A percentile compares a stretch with the other conserved stretches of the same genome.
Conservation (phyloP, 2,797 vertebrate genomes). For the Tragelaphus eurycerus region DNA sequence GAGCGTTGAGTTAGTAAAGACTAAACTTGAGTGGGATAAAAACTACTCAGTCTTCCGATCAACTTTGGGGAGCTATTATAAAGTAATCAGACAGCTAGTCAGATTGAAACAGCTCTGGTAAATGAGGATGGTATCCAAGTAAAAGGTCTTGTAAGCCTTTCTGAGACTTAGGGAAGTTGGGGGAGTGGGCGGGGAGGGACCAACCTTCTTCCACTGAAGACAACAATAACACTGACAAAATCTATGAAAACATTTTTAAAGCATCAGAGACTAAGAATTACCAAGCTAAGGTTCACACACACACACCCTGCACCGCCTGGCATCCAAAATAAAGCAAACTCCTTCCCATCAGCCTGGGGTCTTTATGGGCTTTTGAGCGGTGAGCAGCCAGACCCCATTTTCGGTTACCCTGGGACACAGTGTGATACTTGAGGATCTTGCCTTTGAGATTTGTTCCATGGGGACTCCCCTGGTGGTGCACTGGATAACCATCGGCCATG, state of each 20-base stretch:
- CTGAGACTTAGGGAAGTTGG: neutral
- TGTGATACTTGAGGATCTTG: neutral
- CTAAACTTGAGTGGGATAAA: neutral
- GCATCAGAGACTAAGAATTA: neutral
- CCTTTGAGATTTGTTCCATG: neutral
- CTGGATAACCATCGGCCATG: neutral
- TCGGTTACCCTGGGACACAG: neutral
- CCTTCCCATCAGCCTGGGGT: neutral
- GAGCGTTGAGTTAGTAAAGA: neutral
- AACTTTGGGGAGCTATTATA: neutral
- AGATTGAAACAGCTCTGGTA: neutral
- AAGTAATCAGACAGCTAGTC: neutral
- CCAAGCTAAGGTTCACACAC: neutral
- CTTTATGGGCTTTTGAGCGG: accelerated
- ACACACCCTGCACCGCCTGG: neutral
- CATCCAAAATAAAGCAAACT: neutral
- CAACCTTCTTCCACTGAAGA: neutral
- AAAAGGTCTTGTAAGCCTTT: neutral
- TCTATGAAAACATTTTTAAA: neutral
- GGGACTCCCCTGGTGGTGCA: neutral
- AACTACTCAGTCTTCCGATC: neutral
- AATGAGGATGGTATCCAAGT: neutral
- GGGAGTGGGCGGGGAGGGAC: neutral
- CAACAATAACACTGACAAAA: neutral
- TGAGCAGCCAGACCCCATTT: neutral